phyloP scores from a whole-genome alignment of 1,140 invertebrate species.

The Ips typographus region DNA sequence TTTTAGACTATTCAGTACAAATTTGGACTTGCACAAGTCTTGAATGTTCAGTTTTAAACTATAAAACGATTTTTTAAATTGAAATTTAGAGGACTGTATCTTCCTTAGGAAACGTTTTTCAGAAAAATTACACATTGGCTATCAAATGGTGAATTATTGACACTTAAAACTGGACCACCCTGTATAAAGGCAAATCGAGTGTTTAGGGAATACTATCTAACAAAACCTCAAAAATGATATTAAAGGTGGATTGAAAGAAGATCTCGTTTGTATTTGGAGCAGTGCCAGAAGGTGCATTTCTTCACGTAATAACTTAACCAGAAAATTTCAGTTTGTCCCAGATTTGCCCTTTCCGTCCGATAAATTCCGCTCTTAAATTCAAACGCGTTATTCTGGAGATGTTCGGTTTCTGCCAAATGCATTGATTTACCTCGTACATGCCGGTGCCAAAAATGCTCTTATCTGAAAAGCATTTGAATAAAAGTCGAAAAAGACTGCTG shows the following conservation, averaged over 20 bases:
- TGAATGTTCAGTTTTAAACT: no score
- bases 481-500: not conserved
- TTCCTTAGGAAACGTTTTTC: no score
- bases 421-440: constrained; percentile 10
- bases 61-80: no score
- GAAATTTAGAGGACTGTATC: no score
- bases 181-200: no score
- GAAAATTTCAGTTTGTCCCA: constrained; percentile 33
- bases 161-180: no score
- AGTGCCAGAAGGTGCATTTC: constrained; percentile 33
- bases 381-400: constrained; percentile 13
- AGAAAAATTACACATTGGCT: no score
- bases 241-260: not conserved
- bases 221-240: not conserved
- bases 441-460: not conserved
- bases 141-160: no score
- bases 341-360: constrained; percentile 23
- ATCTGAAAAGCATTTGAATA: not conserved
- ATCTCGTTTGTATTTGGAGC: constrained; percentile 19
- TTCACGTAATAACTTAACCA: constrained; percentile 35
- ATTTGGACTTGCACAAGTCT: no score
- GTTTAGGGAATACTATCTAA: no score
- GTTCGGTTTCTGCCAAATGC: constrained; percentile 19
- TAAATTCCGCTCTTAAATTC: constrained; percentile 25
- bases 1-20: no score